Evolutionary conservation across 2,888 invertebrate genomes (phyloP), one percentile per base, ranked within the genome.

Genomic region (Rhodophaea formosa): DNA sequence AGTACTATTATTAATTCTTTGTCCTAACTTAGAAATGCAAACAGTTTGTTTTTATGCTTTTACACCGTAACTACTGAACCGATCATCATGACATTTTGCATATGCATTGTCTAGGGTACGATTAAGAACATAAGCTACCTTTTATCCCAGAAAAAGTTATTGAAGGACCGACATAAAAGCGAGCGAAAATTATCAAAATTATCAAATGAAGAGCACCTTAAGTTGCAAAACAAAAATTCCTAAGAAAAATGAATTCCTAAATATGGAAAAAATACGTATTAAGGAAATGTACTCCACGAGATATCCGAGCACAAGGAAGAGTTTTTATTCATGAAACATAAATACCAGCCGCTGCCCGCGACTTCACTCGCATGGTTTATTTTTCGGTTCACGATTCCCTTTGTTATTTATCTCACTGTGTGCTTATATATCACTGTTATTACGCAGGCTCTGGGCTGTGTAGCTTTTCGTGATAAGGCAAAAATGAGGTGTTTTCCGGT

Each of bases 401-500:
- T 51, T 35, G 49, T 51, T 47, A 30, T 49, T 49, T 49, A 32
- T 51, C 49, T 35, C 32, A 32, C 30, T 15, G 39, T 39, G 39
- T 39, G 47, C n/a, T 51, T 30, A 32, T 51, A 51, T 32, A 51
- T 51, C 35, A 32, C 49, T 14, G 35, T 51, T 51, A 51, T 51
- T 32, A 51, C 32, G 16, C 49, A 32, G 10, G 16, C 49, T 16
- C 49, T 16, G 16, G 32, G 15, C 29, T 32, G 16, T 15, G 49
- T 51, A 32, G 49, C 32, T 16, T 51, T 49, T 35, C 49, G 29
- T 51, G 49, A 51, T 51, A 51, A 32, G 32, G 46, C 46, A 35
- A 51, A 35, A 51, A 51, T 35, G 49, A 51, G 49, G 16, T 51
- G 16, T 35, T 51, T 51, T 51, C 49, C 49, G 35, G 49, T 16